phyloP scores from a whole-genome alignment of 2,113 vertebrate species.

The Rhegmatorhina hoffmannsi region DNA sequence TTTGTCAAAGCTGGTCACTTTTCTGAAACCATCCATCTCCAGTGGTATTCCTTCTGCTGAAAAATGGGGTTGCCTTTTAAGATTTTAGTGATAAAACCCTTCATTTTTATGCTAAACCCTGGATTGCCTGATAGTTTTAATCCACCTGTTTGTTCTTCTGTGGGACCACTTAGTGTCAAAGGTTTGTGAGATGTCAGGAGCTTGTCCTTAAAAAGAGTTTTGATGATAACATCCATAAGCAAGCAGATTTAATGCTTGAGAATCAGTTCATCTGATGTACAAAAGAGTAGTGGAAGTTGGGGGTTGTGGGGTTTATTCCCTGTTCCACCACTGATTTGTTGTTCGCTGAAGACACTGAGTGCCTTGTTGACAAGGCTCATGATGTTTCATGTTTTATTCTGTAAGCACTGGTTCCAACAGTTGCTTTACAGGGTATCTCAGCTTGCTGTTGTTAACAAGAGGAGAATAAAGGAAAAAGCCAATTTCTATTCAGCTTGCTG shows the following conservation, averaged over 20 bases:
- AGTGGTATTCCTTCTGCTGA: neutral
- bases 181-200: neutral
- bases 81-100: neutral
- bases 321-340: neutral
- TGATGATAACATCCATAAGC: neutral
- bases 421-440: neutral
- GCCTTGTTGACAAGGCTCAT: neutral
- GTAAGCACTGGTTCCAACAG: neutral
- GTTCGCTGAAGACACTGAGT: neutral
- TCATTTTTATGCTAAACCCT: neutral
- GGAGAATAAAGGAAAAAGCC: neutral
- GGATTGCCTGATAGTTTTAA: neutral
- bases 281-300: neutral
- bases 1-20: neutral
- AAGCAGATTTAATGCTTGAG: neutral
- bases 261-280: neutral
- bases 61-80: neutral
- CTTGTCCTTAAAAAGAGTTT: neutral
- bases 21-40: neutral
- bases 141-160: neutral
- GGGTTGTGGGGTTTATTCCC: neutral
- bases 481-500: neutral
- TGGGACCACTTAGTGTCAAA: neutral
- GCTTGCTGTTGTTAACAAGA: neutral
- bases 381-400: neutral